A percentile compares a stretch with the other conserved stretches of the same genome.
Evolutionary conservation across 2,888 invertebrate species (phyloP).

Genomic region (Patella pellucida): DNA sequence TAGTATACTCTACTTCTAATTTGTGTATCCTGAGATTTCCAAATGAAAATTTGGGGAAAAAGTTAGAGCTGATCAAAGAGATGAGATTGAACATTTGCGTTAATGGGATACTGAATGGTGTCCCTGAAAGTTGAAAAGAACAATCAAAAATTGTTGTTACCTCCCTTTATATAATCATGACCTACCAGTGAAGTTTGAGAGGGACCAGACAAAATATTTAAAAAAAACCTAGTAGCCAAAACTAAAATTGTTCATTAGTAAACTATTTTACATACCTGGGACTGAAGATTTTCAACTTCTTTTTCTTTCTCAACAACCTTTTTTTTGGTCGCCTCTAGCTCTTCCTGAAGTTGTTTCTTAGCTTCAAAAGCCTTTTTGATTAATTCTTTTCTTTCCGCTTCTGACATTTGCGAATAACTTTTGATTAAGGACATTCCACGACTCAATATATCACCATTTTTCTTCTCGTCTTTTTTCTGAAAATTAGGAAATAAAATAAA

Average conservation of each 20-base stretch:
- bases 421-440: slow-evolving; percentile 57
- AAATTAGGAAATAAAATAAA: neutral
- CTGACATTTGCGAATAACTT: slow-evolving; percentile 57
- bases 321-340: slow-evolving; percentile 53
- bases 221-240: too few species aligned
- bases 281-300: slow-evolving; percentile 52
- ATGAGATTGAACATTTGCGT: too few species aligned
- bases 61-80: too few species aligned
- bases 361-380: slow-evolving; percentile 60
- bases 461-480: slow-evolving; percentile 33
- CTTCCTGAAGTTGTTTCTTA: slow-evolving; percentile 53
- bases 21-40: too few species aligned
- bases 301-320: slow-evolving; percentile 56
- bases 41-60: too few species aligned
- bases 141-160: too few species aligned
- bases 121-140: too few species aligned
- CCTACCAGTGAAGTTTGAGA: too few species aligned
- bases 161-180: too few species aligned
- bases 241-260: neutral
- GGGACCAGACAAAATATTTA: too few species aligned
- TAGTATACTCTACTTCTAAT: too few species aligned
- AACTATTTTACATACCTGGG: slow-evolving; percentile 41
- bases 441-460: slow-evolving; percentile 43
- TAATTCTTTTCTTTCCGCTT: slow-evolving; percentile 57
- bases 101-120: too few species aligned